Evolutionary conservation across 1,140 invertebrate genomes (phyloP), one percentile per base, ranked within the genome.

Genomic region (Halyomorpha halys): DNA sequence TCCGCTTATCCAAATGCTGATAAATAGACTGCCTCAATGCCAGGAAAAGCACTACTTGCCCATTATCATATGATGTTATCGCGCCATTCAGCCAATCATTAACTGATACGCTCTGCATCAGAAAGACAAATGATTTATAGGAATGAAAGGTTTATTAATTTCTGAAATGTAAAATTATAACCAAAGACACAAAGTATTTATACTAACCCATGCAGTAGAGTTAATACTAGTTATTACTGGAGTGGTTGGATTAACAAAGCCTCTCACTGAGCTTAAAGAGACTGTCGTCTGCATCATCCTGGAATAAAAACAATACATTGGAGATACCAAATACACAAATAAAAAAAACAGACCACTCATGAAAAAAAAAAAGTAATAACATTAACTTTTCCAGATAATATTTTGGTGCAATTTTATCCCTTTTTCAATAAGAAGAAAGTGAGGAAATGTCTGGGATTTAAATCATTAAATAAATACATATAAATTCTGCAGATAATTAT

Each of bases 41-140:
- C 11, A 76, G 71, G 0, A 74, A 70, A 44, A 72, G 63, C 61
- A 79, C 66, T 68, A 78, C 76, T 27, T 63, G 62, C 14, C 79
- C 79, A 62, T 75, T 72, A 34, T 74, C 66, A 59, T 74, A 76
- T 4, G 75, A 75, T 62, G 76, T 74, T 34, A 75, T 74, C 25
- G 79, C 68, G 19, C 72, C 71, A 67, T 80, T 80, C 2, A 73
- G 71, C 68, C 71, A 72, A 30, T 72, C 71, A 63, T 68, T 70
- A 16, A 44, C 54, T 47, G 70, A 53, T 5, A 72, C 25, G 60
- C 65, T 62, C 69, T 70, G 56, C 9, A 56, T 27, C 3, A 49
- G n/a, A 49, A n/a, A n/a, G 6, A n/a, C n/a, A n/a, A 4, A 49
- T 19, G 2, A 49, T 6, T 49, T 6, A 49, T 49, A n/a, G 3